A percentile compares a stretch with the other conserved stretches of the same genome.
These are phyloP conservation scores for Liasis olivaceus DNA, from an alignment of 2,797 vertebrate species.

Conservation along the genomic window DNA sequence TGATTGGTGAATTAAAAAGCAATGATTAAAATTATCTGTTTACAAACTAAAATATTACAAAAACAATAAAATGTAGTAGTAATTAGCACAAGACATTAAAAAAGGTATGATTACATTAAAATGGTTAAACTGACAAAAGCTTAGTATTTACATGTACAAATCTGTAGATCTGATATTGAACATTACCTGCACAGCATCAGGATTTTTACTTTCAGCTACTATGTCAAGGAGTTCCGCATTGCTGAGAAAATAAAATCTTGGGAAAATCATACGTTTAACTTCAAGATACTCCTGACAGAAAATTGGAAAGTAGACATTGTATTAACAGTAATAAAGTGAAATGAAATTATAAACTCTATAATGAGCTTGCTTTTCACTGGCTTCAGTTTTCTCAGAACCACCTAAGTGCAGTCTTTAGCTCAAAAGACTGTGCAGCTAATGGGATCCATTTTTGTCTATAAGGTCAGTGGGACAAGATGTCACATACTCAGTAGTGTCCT, in stretches of 20 bases:
- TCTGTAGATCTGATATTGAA: neutral
- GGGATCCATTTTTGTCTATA: neutral
- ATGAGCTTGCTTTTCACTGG: neutral
- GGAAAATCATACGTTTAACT: constrained; percentile 72
- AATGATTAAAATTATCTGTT: neutral
- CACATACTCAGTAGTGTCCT: neutral
- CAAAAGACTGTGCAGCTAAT: neutral
- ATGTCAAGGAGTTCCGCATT: constrained; percentile 72
- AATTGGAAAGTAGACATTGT: neutral
- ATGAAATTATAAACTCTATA: neutral
- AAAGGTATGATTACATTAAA: neutral
- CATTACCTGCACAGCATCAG: constrained; percentile 68
- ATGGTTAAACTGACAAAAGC: neutral
- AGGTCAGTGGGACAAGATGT: neutral
- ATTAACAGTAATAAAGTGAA: constrained; percentile 4
- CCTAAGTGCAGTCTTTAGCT: neutral
- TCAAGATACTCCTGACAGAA: constrained; percentile 72
- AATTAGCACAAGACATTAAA: neutral
- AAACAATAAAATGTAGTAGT: neutral
- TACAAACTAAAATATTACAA: neutral
- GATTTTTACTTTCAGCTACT: constrained; percentile 66
- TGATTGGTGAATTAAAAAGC: neutral
- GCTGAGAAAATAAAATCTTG: constrained; percentile 77
- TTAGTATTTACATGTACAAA: too few species aligned
- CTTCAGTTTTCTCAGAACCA: neutral